Evolutionary conservation across 2,888 invertebrate species (phyloP).

Genomic region (Smittia aterrima): DNA sequence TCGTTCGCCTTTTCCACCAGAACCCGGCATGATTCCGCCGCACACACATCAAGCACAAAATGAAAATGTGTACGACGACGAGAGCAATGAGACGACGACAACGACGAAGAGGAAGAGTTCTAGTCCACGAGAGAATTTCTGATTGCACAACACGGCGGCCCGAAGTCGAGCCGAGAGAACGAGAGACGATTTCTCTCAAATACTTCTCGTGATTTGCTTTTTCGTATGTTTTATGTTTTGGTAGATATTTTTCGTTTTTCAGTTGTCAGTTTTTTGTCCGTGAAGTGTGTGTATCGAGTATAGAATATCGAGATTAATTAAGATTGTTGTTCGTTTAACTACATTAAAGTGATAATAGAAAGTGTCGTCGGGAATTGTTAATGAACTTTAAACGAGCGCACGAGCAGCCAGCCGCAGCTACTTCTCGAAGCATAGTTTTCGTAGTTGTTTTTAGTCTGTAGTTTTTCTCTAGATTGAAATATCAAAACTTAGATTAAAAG

Average conservation of each 20-base stretch:
- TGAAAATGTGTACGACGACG: not conserved
- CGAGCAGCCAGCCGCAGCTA: not conserved
- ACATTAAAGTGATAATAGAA: constrained; percentile 25
- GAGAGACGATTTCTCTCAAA: constrained; percentile 10
- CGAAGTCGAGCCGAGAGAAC: constrained; percentile 2
- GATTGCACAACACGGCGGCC: not conserved
- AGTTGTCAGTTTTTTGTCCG: constrained; percentile 35
- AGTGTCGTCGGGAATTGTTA: not conserved
- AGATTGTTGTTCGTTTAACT: constrained; percentile 6
- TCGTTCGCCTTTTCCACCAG: not conserved
- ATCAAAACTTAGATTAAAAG: constrained; percentile 38
- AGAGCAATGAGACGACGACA: no score
- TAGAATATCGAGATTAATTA: constrained; percentile 23
- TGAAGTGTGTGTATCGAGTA: constrained; percentile 27
- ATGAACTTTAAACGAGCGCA: not conserved
- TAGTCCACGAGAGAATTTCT: not conserved
- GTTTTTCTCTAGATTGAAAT: constrained; percentile 26
- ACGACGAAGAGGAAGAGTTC: no score
- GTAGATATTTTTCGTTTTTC: constrained; percentile 40
- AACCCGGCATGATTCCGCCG: not conserved
- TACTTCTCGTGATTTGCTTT: not conserved
- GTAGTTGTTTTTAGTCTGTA: constrained; percentile 39
- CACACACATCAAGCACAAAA: not conserved
- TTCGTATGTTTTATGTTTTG: constrained; percentile 37
- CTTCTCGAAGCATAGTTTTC: constrained; percentile 34